These are phyloP conservation scores for Physocephala rufipes DNA, from an alignment of 2,888 invertebrate species.

Conservation along the genomic window DNA sequence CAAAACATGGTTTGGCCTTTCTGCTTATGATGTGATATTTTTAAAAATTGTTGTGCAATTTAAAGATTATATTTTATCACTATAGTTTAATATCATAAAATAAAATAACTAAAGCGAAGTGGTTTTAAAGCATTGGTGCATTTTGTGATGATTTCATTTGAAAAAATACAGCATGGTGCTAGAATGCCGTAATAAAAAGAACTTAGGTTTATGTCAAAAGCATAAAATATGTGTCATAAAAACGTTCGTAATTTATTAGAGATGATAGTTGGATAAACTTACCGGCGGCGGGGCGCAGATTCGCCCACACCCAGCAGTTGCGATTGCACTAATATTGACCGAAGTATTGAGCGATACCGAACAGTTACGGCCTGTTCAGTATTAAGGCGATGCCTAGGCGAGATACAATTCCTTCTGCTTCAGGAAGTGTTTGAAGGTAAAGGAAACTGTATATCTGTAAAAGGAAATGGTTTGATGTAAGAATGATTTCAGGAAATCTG, in stretches of 20 bases:
- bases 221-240: neutral
- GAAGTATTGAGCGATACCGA: conserved; percentile 54
- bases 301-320: conserved; percentile 67
- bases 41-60: no score
- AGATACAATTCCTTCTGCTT: no score
- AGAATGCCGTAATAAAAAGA: no score
- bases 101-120: no score
- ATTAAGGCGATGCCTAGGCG: conserved; percentile 28
- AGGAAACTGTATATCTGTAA: neutral
- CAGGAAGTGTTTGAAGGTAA: neutral
- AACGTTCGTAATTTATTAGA: neutral
- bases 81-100: no score
- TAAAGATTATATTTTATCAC: no score
- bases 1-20: no score
- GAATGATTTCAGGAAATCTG: neutral
- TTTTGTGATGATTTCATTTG: no score
- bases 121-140: no score
- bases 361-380: conserved; percentile 57
- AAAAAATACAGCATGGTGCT: no score
- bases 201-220: neutral
- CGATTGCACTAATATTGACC: conserved; percentile 67
- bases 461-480: neutral
- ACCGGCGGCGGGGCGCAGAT: conserved; percentile 67
- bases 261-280: conserved; percentile 47
- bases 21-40: no score